Base-by-base conservation (phyloP, 1,140 invertebrate genomes). In the Lycorma delicatula region DNA sequence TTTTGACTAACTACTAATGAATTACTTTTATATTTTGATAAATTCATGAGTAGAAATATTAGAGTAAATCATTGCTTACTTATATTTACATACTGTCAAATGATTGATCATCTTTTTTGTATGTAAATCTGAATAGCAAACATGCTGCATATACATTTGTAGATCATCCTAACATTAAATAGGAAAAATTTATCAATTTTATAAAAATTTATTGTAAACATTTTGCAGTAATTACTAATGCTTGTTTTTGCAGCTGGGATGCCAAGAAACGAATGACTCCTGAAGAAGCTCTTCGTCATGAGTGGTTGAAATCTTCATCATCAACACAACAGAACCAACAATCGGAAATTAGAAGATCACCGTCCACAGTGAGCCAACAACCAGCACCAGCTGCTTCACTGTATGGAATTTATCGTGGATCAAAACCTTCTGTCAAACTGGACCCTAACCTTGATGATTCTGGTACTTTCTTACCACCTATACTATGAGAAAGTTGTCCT, bases 231-330 rank as follows among this genome's bases (percentile, higher is more conserved):
- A 20, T 18, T 25, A 28, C 5, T 49, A 27, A 28, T 60, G 23
- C 60, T 56, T 60, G 54, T 20, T 56, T 60, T 72, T 71, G 12
- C 71, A 89, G 87, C 70, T 98, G 95, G 95, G 93, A 97, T 75
- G 88, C 94, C 12, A 85, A 90, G 63, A 84, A 87, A 60, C 80
- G 96, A 53, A 86, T 98, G 83, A 96, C 89, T 16, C 93, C 95
- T 2, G 86, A 89, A 49, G 93, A 98, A 67, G 88, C 88, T 23
- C 77, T 85, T 38, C 77, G 80, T 34, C 87, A 90, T 71, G 85
- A 87, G 67, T 90, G 87, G 79, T 74, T 91, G 38, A 74, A 69
- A 59, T 65, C 69, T 3, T 71, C 68, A 0, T 67, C 68, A 3
- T 47, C 31, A 28, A 20, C 31, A 18, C 53, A 11, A 53, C 60